Conservation (phyloP, 2,797 vertebrate genomes). For the Myotis myotis region DNA sequence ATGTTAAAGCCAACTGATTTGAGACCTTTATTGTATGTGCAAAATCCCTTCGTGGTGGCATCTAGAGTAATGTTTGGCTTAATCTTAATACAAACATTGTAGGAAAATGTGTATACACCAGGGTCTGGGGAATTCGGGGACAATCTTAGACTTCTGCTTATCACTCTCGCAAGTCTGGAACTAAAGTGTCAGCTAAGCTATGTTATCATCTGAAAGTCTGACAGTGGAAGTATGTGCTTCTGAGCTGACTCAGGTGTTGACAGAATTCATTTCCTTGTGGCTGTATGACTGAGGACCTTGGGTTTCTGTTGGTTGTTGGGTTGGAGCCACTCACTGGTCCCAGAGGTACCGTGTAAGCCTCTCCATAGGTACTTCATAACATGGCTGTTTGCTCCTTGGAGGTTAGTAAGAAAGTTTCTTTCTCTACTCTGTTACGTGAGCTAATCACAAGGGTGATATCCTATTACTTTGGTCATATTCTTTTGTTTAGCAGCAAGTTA, state of each 20-base stretch:
- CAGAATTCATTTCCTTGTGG: background rate
- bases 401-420: background rate
- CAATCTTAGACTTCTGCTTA: background rate
- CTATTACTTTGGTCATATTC: background rate
- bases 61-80: background rate
- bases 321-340: background rate
- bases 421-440: background rate
- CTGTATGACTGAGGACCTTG: background rate
- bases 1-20: background rate
- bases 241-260: background rate
- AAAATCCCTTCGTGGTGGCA: background rate
- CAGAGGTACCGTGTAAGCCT: background rate
- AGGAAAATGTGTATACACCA: background rate
- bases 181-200: background rate
- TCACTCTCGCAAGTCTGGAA: background rate
- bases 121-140: background rate
- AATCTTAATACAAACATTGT: background rate
- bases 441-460: background rate
- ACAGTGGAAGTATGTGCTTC: background rate
- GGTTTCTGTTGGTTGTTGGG: background rate
- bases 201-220: background rate
- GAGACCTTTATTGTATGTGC: background rate
- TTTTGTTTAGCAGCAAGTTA: background rate
- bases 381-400: background rate
- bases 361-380: background rate